Evolutionary conservation across 1,140 invertebrate species (phyloP).

Genomic region (Neelides sp.): DNA sequence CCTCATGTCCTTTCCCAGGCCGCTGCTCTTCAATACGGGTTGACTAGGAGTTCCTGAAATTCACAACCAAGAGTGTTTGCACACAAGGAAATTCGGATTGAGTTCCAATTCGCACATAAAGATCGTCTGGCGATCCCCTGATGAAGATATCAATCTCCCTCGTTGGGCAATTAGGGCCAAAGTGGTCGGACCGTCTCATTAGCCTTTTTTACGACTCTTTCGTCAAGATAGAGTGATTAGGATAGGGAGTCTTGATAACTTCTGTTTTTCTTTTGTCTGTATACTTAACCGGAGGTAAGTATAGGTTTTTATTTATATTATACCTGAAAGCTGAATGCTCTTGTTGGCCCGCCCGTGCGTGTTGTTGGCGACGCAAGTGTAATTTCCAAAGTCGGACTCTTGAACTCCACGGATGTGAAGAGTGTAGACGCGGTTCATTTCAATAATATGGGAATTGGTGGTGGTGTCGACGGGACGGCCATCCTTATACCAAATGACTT

Average conservation of each 20-base stretch:
- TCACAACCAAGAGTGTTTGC: too few relatives aligned
- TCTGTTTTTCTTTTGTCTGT: background rate
- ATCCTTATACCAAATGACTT: constrained; percentile 31
- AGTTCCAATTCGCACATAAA: too few relatives aligned
- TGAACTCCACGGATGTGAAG: constrained; percentile 31
- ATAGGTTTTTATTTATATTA: constrained; percentile 3
- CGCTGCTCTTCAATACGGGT: constrained; percentile 17
- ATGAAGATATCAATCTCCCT: too few relatives aligned
- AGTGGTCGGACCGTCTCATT: too few relatives aligned
- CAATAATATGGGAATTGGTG: background rate
- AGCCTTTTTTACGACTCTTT: too few relatives aligned
- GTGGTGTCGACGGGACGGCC: constrained; percentile 13
- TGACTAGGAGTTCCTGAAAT: constrained; percentile 27
- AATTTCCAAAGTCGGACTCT: constrained; percentile 34
- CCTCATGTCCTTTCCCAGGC: constrained; percentile 12
- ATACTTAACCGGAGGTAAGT: background rate
- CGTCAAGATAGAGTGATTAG: too few relatives aligned
- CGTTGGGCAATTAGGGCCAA: too few relatives aligned
- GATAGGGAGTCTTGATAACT: too few relatives aligned
- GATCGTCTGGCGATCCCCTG: too few relatives aligned
- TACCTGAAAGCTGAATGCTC: constrained; percentile 34
- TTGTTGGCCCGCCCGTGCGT: constrained; percentile 26
- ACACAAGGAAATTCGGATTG: too few relatives aligned
- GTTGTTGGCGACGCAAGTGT: constrained; percentile 34
- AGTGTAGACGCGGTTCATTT: constrained; percentile 23